Percentiles rank a stretch among this genome's conserved stretches.
These are phyloP conservation scores for Pseudorasbora parva DNA, from an alignment of 2,113 vertebrate species.

Conservation along the genomic window DNA sequence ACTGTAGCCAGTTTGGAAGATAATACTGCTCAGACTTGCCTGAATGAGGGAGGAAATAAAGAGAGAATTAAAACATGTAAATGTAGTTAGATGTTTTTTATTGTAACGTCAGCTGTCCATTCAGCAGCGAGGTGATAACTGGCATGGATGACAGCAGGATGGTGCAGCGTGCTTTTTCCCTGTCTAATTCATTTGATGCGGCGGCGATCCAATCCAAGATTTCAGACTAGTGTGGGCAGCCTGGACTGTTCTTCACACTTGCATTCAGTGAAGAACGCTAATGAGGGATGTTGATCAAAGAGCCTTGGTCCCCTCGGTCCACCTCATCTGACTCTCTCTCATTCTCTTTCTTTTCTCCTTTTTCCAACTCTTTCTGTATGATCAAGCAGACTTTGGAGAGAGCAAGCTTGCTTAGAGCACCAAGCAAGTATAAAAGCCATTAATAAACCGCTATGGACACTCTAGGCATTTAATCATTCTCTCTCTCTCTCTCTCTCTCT, in stretches of 20 bases:
- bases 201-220: background rate
- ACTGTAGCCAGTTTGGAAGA: conserved; percentile 26
- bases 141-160: background rate
- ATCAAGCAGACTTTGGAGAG: conserved; percentile 47
- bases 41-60: background rate
- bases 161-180: background rate
- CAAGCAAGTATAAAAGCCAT: conserved; percentile 51
- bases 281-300: conserved; percentile 53
- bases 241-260: conserved; percentile 36
- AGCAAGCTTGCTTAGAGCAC: conserved; percentile 50
- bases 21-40: conserved; percentile 8
- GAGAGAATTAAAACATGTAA: conserved; percentile 6
- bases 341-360: conserved; percentile 9
- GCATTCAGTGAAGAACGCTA: conserved; percentile 48
- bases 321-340: conserved; percentile 18
- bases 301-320: conserved; percentile 17
- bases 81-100: background rate
- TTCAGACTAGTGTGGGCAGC: conserved; percentile 17
- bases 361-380: conserved; percentile 27
- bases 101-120: conserved; percentile 1
- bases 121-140: background rate
- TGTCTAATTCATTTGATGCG: conserved; percentile 4
- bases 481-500: background rate
- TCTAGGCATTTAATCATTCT: conserved; percentile 53
- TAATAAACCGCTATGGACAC: conserved; percentile 46